Percentiles rank a stretch among this genome's conserved stretches.
Evolutionary conservation across 1,140 invertebrate species (phyloP).

Genomic region (Penaeus indicus): DNA sequence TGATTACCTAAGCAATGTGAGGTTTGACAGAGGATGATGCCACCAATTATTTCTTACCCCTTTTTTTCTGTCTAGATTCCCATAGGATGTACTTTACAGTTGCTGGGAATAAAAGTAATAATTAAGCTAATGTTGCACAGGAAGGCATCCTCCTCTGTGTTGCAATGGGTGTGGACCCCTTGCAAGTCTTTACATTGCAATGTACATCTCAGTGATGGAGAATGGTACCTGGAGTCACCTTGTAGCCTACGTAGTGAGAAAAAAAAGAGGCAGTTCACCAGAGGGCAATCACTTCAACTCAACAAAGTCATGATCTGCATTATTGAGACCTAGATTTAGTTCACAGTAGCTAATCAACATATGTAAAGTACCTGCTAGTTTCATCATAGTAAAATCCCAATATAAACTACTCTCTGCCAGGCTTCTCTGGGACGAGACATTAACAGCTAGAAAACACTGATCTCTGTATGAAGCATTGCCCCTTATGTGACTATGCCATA

Average conservation of each 20-base stretch:
- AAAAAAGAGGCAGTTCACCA: not conserved
- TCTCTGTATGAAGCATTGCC: no score
- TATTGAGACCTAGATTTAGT: no score
- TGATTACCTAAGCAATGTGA: conserved; percentile 43
- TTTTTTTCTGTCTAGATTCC: not conserved
- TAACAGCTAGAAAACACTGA: no score
- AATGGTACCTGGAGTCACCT: conserved; percentile 57
- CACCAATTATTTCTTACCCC: not conserved
- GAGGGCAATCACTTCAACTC: no score
- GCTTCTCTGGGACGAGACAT: no score
- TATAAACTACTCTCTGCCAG: no score
- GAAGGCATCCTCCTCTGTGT: conserved; percentile 37
- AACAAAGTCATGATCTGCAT: no score
- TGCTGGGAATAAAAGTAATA: not conserved
- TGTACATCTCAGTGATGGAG: conserved; percentile 46
- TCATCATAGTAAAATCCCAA: no score
- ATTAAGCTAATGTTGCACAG: not conserved
- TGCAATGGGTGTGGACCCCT: conserved; percentile 29
- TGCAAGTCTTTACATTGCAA: conserved; percentile 23
- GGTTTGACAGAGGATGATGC: conserved; percentile 33
- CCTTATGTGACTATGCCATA: conserved; percentile 8
- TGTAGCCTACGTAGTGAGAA: conserved; percentile 34
- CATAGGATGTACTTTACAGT: no score
- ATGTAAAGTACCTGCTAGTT: no score
- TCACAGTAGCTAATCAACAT: no score